Evolutionary conservation across 2,113 vertebrate genomes (phyloP), one percentile per base, ranked within the genome.

Genomic region (Condylura cristata): DNA sequence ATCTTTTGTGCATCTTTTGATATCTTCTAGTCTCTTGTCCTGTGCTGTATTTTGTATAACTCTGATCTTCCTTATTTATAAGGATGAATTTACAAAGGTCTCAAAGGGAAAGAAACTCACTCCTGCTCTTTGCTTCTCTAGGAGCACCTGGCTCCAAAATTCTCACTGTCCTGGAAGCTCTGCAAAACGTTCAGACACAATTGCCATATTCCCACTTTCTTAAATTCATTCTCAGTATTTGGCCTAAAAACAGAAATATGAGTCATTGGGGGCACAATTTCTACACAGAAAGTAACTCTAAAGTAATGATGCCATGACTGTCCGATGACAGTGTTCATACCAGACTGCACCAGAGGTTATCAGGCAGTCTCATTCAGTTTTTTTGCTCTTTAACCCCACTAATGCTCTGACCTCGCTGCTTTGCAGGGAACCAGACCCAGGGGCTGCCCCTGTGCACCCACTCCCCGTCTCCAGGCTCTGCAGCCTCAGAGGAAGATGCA

Each of bases 401-500:
- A 34, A 34, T 3, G 28, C 68, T 58, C 58, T 94, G 63, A 44
- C 30, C 20, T 1, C 13, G 74, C 12, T 41, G 17, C 48, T 81
- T 9, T 63, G 13, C 5, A 96, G 86, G 44, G 78, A 92, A 65
- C 53, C 56, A 96, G 63, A 88, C 68, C 30, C 79, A 68, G 24
- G 37, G 9, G 30, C 13, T 24, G 28, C 41, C 61, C 18, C 34
- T 16, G 6, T 22, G 51, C 44, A 46, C 10, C 0, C 16, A 86
- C 51, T 70, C 71, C n/a, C 0, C 9, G 2, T 81, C 74, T 46
- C 66, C 81, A 10, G 74, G 13, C n/a, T 61, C 90, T 28, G 26
- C 10, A 11, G 18, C 16, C 51, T 80, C 41, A 4, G 66, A 53
- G 6, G 37, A 26, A 3, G 26, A 28, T 0, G 3, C 66, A 16